Base-by-base conservation (phyloP, 2,113 vertebrate genomes). In the Tachycineta bicolor region DNA sequence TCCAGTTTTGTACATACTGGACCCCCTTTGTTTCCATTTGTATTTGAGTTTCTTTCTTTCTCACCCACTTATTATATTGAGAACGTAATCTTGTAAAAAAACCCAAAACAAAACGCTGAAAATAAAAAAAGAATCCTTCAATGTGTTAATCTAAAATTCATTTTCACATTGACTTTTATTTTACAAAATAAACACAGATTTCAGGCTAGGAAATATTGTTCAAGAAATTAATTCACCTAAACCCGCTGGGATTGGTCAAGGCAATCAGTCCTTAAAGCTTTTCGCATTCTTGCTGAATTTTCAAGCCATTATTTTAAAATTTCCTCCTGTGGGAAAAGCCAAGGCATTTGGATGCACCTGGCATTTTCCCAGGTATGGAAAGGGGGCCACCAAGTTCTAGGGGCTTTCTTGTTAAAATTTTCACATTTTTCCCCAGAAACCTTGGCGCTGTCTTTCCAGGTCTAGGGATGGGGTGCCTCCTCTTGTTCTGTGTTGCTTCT, bases 381-480 rank as follows among this genome's bases (percentile, higher is more conserved):
- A 78, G 5, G 12, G 7, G 5, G 2, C 6, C 6, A 55, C 18
- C 3, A 62, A 8, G 2, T 33, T 83, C 26, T 8, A 39, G 33
- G 2, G 37, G 24, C 26, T 62, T 56, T 7, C 6, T n/a, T 31
- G 5, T 59, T 17, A 44, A 55, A 14, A 4, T 74, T 83, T 75
- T 55, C 12, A 16, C 0, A 0, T 86, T 73, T 75, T 20, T 33
- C 10, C 21, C 21, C 14, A 10, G 26, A 29, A 44, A 55, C 4
- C 10, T 31, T 22, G 6, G 3, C 64, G 44, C 6, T 46, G 2
- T 34, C 6, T 52, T 67, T 87, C 24, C 3, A 58, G 37, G 5
- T 1, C 8, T 3, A 59, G 23, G 15, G 7, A 22, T 58, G 9
- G 20, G 17, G 3, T 46, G 3, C 1, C 6, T 3, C 2, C 4